Evolutionary conservation across 2,113 vertebrate genomes (phyloP), one percentile per base, ranked within the genome.

Genomic region (Cynopterus brachyotis): DNA sequence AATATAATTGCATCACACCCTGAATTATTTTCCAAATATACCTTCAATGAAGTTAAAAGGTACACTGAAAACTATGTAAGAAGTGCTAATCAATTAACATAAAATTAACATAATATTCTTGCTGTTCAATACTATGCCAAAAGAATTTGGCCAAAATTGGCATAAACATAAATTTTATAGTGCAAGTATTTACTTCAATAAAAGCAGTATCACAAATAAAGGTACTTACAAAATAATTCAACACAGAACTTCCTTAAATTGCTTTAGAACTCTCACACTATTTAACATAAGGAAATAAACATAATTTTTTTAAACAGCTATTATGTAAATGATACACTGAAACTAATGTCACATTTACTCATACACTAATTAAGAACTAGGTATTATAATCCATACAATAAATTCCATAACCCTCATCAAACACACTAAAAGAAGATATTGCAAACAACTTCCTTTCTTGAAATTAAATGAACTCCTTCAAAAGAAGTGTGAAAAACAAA

Each of bases 401-500:
- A 94, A 53, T 75, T 73, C 50, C 20, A 92, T 78, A 96, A 92
- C 67, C 40, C 6, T 73, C 0, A 84, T 35, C 50, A 86, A 93
- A 69, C 47, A 76, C 59, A 92, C 28, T 85, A 96, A 96, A 89
- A 90, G 42, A 57, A 66, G 5, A n/a, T 73, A 75, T 66, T 22
- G 20, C 53, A 92, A 87, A 81, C 40, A 87, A 89, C 24, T 87
- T 76, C 22, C 75, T 92, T 86, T 95, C n/a, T 79, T 72, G 26
- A n/a, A 94, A 93, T 78, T 91, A 96, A 89, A 78, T 10, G 37
- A 81, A 79, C 37, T 82, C 19, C 37, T 89, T 83, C 83, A 81
- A 73, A 90, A 91, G 81, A 96, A 67, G 91, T 42, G 35, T 91
- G 66, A 94, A 85, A 75, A 80, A 94, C 89, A 89, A 47, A 78